A percentile compares a stretch with the other conserved stretches of the same genome.
These are phyloP conservation scores for Drosophila tanythrix DNA, from an alignment of 2,888 invertebrate species.

Conservation along the genomic window DNA sequence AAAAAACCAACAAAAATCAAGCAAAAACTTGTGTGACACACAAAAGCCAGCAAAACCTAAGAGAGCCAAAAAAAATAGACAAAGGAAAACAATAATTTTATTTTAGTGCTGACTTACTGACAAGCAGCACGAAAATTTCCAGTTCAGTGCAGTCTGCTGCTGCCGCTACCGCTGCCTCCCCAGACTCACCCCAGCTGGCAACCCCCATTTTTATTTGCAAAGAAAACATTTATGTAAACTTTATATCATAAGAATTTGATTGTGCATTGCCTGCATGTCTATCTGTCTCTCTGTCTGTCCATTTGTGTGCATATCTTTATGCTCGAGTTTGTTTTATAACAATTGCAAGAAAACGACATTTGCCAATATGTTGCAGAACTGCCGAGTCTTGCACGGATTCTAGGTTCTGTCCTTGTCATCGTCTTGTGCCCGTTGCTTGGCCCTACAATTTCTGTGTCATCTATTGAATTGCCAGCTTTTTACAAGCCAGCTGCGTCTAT, in stretches of 20 bases:
- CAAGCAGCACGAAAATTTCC: constrained; percentile 64
- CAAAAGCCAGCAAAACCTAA: constrained; percentile 33
- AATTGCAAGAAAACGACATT: constrained; percentile 52
- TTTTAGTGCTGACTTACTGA: constrained; percentile 47
- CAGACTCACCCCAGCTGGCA: constrained; percentile 1
- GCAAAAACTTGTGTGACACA: constrained; percentile 56
- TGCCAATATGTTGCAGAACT: constrained; percentile 56
- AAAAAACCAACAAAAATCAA: constrained; percentile 45
- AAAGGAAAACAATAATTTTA: constrained; percentile 23
- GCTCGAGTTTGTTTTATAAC: constrained; percentile 63
- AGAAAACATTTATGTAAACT: constrained; percentile 77
- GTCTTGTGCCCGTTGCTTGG: constrained; percentile 3
- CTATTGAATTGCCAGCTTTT: constrained; percentile 52
- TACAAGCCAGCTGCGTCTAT: constrained; percentile 43
- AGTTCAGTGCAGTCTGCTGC: constrained; percentile 34
- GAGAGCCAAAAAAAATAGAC: constrained; percentile 13
- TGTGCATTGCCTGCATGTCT: constrained; percentile 27
- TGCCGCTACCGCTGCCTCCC: background rate
- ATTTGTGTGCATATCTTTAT: constrained; percentile 35
- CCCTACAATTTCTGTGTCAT: constrained; percentile 34
- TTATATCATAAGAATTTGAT: constrained; percentile 72
- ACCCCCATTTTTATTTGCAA: constrained; percentile 58
- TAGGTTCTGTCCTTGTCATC: constrained; percentile 10
- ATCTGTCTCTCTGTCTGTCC: constrained; percentile 4
- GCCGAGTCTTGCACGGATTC: constrained; percentile 5